Evolutionary conservation across 2,113 vertebrate genomes (phyloP).

Genomic region (Zapornia atra): DNA sequence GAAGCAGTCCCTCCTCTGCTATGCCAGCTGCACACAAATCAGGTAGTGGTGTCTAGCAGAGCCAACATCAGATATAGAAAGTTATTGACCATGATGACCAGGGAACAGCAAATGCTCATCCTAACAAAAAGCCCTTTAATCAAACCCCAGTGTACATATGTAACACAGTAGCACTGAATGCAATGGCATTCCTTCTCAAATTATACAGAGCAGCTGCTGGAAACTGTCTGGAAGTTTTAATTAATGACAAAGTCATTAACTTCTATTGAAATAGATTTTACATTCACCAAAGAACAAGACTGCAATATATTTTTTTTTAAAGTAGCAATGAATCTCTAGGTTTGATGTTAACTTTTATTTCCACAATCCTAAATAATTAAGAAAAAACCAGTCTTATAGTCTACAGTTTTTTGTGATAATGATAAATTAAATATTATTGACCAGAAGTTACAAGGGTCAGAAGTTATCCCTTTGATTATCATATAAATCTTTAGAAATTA

Average conservation of each 20-base stretch:
- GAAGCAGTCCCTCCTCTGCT: background rate
- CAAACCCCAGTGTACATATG: background rate
- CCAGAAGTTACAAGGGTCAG: background rate
- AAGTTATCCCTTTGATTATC: background rate
- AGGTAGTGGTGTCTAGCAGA: background rate
- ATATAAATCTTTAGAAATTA: background rate
- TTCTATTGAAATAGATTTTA: background rate
- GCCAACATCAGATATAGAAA: background rate
- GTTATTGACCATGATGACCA: background rate
- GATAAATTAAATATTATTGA: background rate
- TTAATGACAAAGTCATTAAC: background rate
- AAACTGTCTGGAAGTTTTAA: background rate
- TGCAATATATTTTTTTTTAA: background rate
- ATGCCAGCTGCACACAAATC: background rate
- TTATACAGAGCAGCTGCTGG: background rate
- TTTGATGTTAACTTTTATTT: background rate
- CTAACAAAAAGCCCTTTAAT: background rate
- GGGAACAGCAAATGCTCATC: background rate
- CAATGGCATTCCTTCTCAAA: background rate
- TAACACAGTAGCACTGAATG: background rate
- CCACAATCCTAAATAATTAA: background rate
- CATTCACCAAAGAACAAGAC: background rate
- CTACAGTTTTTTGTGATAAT: background rate
- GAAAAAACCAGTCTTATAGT: background rate
- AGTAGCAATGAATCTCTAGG: background rate